Evolutionary conservation across 2,888 invertebrate genomes (phyloP), one percentile per base, ranked within the genome.

Genomic region (Glaucopsyche alexis): DNA sequence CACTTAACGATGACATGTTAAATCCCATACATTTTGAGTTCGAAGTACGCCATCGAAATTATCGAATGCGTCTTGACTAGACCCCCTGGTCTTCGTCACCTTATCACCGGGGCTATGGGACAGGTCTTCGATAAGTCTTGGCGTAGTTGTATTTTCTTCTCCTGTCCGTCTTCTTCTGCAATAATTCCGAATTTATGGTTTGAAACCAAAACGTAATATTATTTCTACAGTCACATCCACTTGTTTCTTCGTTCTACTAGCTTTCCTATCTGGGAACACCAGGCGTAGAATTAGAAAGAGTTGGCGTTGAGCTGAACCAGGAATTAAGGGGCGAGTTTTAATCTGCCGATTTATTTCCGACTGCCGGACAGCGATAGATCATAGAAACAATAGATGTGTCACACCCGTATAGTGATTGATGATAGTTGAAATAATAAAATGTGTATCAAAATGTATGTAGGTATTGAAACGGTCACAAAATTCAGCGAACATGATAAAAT

Each of bases 301-400:
- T 29, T 29, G 29, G 2, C 9, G 55, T 38, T 9, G 7, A 14
- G 55, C 29, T 60, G 19, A 11, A 29, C 6, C 13, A 60, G 29
- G 60, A 29, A 60, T 60, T 60, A 60, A 29, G 3, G 29, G 29
- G 60, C 60, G 29, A 60, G 29, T 6, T 60, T 38, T 14, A 60
- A 60, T 60, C 60, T 60, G 60, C 13, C 60, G 29, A 60, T 60
- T 60, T 60, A 60, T 60, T 29, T 60, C 60, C 60, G 38, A 38
- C 60, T 60, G 60, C 29, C 60, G 29, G 38, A 11, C 47, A 60
- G 29, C 60, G 38, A 60, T 60, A 60, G 60, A 60, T 60, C 60
- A 60, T 16, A 60, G 60, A 60, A 60, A 60, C 60, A 60, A 60
- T 60, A 60, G 60, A 38, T 38, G 60, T 60, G 60, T 60, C 60